Evolutionary conservation across 2,888 invertebrate genomes (phyloP).

Genomic region (Athrips mouffetella): DNA sequence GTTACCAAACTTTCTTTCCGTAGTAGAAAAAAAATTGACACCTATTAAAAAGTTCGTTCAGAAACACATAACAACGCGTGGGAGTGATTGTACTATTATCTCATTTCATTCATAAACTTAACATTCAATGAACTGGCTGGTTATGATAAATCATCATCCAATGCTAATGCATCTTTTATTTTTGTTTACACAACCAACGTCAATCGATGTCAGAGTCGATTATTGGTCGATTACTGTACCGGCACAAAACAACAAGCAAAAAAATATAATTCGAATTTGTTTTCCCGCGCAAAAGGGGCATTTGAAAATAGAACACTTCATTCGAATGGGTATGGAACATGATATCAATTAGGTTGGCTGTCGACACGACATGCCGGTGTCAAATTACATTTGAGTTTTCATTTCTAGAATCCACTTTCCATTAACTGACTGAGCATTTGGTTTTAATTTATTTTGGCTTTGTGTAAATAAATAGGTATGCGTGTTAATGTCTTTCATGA

Average conservation of each 20-base stretch:
- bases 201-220: slow-evolving; percentile 31
- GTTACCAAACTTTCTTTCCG: slow-evolving; percentile 23
- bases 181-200: slow-evolving; percentile 57
- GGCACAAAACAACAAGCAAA: slow-evolving; percentile 19
- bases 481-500: too few relatives aligned
- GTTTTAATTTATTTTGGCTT: not conserved
- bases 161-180: slow-evolving; percentile 61
- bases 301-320: slow-evolving; percentile 43
- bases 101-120: slow-evolving; percentile 43
- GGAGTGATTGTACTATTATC: slow-evolving; percentile 38
- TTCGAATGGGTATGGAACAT: slow-evolving; percentile 48
- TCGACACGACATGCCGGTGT: slow-evolving; percentile 45
- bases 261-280: slow-evolving; percentile 12
- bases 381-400: slow-evolving; percentile 47
- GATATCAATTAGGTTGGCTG: slow-evolving; percentile 70
- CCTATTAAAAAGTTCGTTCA: slow-evolving; percentile 4
- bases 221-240: slow-evolving; percentile 23
- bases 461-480: too few relatives aligned
- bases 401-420: slow-evolving; percentile 32
- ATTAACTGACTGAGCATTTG: slow-evolving; percentile 2
- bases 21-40: slow-evolving; percentile 5
- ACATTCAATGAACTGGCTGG: slow-evolving; percentile 41
- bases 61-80: slow-evolving; percentile 26
- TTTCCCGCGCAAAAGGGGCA: slow-evolving; percentile 12
- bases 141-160: slow-evolving; percentile 51